These are phyloP conservation scores for Columba janthina DNA, from an alignment of 2,113 vertebrate genomes.

Conservation along the genomic window DNA sequence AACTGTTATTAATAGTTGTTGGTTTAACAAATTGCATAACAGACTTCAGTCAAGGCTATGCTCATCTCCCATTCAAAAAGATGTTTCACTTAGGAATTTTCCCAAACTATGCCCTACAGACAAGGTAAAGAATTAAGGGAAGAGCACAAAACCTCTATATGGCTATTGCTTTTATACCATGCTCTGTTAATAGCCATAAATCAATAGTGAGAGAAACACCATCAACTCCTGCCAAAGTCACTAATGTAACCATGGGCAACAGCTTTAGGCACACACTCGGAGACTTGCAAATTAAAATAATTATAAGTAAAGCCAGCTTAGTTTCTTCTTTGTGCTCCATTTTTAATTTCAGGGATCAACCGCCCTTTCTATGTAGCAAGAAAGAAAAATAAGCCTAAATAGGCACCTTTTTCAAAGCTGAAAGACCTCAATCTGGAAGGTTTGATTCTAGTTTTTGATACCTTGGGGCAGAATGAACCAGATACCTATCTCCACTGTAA, in stretches of 20 bases:
- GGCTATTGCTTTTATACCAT: not conserved
- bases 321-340: not conserved
- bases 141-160: not conserved
- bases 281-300: not conserved
- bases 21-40: constrained; percentile 1
- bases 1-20: constrained; percentile 6
- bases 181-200: not conserved
- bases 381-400: not conserved
- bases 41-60: constrained; percentile 24
- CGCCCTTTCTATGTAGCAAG: not conserved
- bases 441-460: not conserved
- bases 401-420: not conserved
- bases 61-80: not conserved
- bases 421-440: not conserved
- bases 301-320: not conserved
- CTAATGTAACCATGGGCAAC: not conserved
- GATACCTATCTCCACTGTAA: not conserved
- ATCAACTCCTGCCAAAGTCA: not conserved
- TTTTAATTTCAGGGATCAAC: not conserved
- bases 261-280: not conserved
- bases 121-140: not conserved
- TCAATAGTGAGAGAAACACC: not conserved
- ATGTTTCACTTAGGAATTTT: not conserved
- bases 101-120: not conserved
- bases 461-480: not conserved